phyloP scores from a whole-genome alignment of 1,140 invertebrate species.

The Lutraria rhynchaena region DNA sequence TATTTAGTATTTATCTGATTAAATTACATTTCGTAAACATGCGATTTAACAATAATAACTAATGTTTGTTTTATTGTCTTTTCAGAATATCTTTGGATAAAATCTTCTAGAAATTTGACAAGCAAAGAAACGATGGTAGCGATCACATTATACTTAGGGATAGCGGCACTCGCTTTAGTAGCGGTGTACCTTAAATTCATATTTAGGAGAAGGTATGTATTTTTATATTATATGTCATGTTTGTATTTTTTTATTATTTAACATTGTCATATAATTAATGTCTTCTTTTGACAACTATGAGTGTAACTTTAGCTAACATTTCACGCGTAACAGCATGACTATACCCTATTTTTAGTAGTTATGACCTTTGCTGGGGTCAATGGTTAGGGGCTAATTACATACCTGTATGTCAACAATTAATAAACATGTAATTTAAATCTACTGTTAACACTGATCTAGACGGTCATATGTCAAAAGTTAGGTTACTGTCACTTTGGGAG shows the following conservation, averaged over 20 bases:
- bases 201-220: conserved; percentile 70
- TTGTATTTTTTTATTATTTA: too few species aligned
- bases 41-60: too few species aligned
- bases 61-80: too few species aligned
- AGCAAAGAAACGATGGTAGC: conserved; percentile 67
- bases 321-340: conserved; percentile 1
- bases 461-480: neutral
- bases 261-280: too few species aligned
- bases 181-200: conserved; percentile 74
- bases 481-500: neutral
- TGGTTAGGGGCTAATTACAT: neutral
- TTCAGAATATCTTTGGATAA: too few species aligned
- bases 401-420: conserved; percentile 29
- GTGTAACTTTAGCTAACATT: neutral
- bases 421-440: conserved; percentile 10
- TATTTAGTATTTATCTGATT: too few species aligned
- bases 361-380: conserved; percentile 22
- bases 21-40: too few species aligned
- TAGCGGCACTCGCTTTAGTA: conserved; percentile 51
- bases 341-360: conserved; percentile 13
- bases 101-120: conserved; percentile 3
- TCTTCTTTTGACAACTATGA: neutral
- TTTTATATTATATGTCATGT: too few species aligned
- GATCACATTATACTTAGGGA: conserved; percentile 67
- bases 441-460: conserved; percentile 6